A percentile compares a stretch with the other conserved stretches of the same genome.
Evolutionary conservation across 2,797 vertebrate genomes (phyloP).

Genomic region (Etheostoma perlongum): DNA sequence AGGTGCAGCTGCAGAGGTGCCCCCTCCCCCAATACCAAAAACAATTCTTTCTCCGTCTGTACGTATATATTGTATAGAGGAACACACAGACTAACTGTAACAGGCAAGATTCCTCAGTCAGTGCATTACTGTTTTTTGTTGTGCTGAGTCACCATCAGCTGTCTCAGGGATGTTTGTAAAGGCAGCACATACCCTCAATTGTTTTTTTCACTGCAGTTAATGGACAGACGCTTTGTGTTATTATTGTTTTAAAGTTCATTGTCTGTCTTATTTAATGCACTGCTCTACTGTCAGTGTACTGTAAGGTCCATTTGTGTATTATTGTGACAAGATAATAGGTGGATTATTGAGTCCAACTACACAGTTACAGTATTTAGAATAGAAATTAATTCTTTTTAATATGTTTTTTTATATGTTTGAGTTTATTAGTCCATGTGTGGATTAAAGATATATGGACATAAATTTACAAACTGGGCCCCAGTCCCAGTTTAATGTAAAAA

Average conservation of each 20-base stretch:
- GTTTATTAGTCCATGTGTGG: constrained; percentile 3
- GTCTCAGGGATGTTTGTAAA: constrained; percentile 25
- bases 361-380: not conserved
- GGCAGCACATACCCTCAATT: constrained; percentile 27
- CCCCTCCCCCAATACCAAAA: constrained; percentile 35
- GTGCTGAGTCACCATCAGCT: constrained; percentile 34
- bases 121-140: not conserved
- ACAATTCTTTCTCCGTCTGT: not conserved
- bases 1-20: constrained; percentile 73
- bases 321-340: constrained; percentile 46
- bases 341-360: constrained; percentile 12
- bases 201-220: constrained; percentile 17
- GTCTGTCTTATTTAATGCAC: constrained; percentile 25
- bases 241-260: constrained; percentile 46
- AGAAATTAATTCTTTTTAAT: not conserved
- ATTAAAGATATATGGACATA: not conserved
- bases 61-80: not conserved
- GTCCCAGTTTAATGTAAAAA: not conserved
- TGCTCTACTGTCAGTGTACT: constrained; percentile 27
- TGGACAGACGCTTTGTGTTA: constrained; percentile 29
- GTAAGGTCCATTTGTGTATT: constrained; percentile 39
- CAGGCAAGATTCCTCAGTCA: not conserved
- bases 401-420: not conserved
- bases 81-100: not conserved
- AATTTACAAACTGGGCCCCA: not conserved